phyloP scores from a whole-genome alignment of 2,797 vertebrate genomes.

The Gallinago solitaria region DNA sequence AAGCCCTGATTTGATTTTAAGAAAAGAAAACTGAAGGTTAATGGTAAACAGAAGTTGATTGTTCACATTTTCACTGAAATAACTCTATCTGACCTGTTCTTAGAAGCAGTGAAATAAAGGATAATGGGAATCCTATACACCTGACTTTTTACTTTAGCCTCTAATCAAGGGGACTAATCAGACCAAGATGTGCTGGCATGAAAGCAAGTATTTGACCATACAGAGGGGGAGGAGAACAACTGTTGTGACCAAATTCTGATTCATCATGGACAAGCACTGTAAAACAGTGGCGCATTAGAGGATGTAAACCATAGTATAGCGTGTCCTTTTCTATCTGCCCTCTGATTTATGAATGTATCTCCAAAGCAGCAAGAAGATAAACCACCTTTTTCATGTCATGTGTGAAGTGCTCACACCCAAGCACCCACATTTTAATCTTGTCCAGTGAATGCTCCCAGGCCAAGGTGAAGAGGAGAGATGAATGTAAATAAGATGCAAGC shows the following conservation, averaged over 20 bases:
- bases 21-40: slow-evolving; percentile 79
- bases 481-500: background rate
- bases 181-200: slow-evolving; percentile 59
- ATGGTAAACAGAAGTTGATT: slow-evolving; percentile 80
- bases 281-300: background rate
- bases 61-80: slow-evolving; percentile 65
- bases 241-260: slow-evolving; percentile 13
- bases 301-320: background rate
- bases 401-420: background rate
- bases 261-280: background rate
- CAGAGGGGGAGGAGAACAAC: slow-evolving; percentile 17
- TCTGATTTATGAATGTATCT: background rate
- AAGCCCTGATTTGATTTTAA: slow-evolving; percentile 92
- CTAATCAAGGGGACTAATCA: slow-evolving; percentile 78
- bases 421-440: background rate
- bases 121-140: slow-evolving; percentile 75
- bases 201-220: slow-evolving; percentile 25
- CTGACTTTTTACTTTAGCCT: slow-evolving; percentile 56
- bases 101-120: slow-evolving; percentile 50
- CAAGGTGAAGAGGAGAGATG: background rate
- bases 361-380: background rate
- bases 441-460: background rate
- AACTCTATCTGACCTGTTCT: slow-evolving; percentile 67
- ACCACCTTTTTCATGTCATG: background rate
- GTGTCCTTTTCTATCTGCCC: background rate